Percentiles rank a stretch among this genome's conserved stretches.
Conservation (phyloP, 37 sponge, comb jelly and placozoan genomes). For the Beroe ovata region DNA sequence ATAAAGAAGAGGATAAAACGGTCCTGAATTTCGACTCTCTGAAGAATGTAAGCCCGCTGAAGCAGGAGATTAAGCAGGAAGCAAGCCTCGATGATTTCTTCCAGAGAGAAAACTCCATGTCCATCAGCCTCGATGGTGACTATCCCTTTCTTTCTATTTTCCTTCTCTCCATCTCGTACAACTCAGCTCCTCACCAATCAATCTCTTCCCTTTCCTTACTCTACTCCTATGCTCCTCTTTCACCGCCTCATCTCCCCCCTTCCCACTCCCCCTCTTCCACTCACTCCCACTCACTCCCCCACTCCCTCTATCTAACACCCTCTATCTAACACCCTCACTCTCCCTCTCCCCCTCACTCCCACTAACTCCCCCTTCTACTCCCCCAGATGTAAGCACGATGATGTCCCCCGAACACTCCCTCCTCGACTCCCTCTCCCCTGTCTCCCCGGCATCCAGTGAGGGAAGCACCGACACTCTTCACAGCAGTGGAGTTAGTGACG, state of each 20-base stretch:
- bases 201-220: neutral
- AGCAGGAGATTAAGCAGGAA: conserved; percentile 24
- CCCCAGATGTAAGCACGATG: conserved; percentile 15
- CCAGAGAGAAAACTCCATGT: conserved; percentile 55
- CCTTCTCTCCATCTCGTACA: too few relatives aligned
- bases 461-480: neutral
- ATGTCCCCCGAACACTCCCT: neutral
- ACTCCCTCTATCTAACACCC: neutral
- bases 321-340: neutral
- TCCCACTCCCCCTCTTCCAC: neutral
- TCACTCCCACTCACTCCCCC: too few relatives aligned
- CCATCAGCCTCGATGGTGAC: conserved; percentile 14
- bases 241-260: neutral
- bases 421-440: conserved; percentile 16
- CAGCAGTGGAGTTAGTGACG: conserved; percentile 28
- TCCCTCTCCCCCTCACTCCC: too few relatives aligned
- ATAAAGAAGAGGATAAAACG: neutral
- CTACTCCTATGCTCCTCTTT: neutral
- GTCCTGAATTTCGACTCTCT: conserved; percentile 22
- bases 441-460: conserved; percentile 60
- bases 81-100: conserved; percentile 6
- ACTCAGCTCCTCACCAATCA: neutral
- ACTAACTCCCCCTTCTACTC: neutral
- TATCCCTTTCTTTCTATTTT: neutral
- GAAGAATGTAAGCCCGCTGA: neutral